A percentile compares a stretch with the other conserved stretches of the same genome.
These are phyloP conservation scores for Aphelinus atriplicis DNA, from an alignment of 1,140 invertebrate species.

Conservation along the genomic window DNA sequence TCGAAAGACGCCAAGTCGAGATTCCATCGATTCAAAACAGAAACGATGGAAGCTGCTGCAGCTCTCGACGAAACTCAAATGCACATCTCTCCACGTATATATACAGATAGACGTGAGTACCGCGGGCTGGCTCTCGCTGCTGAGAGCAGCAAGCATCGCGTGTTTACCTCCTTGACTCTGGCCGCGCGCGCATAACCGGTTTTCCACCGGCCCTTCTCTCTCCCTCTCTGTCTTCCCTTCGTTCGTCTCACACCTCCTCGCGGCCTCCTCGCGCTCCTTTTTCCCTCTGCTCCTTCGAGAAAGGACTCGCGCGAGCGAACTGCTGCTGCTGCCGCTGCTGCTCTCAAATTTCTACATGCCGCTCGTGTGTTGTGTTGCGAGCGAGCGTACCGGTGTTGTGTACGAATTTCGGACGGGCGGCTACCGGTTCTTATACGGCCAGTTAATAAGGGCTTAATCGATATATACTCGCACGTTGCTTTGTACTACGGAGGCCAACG, in stretches of 20 bases:
- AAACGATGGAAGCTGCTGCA: too few species aligned
- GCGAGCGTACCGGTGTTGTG: too few species aligned
- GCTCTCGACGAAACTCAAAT: too few species aligned
- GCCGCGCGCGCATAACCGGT: constrained; percentile 53
- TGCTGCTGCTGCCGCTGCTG: neutral
- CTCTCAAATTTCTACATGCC: constrained; percentile 33
- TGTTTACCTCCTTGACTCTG: constrained; percentile 57
- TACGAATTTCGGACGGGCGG: neutral
- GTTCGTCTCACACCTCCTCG: constrained; percentile 38
- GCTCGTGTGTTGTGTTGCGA: neutral
- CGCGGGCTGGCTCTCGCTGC: too few species aligned
- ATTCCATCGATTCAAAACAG: too few species aligned
- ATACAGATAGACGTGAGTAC: too few species aligned
- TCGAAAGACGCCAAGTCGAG: too few species aligned
- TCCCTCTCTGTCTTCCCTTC: constrained; percentile 37
- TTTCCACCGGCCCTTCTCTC: constrained; percentile 41
- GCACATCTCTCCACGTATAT: too few species aligned
- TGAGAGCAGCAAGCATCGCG: constrained; percentile 49
- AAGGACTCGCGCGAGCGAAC: neutral
- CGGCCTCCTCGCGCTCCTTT: constrained; percentile 8
- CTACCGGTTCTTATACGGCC: constrained; percentile 14
- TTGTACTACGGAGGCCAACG: too few species aligned
- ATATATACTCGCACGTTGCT: constrained; percentile 1
- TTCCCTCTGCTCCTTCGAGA: constrained; percentile 17
- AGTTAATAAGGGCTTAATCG: constrained; percentile 8